Evolutionary conservation across 2,888 invertebrate genomes (phyloP).

Genomic region (Geophilus truncorum): DNA sequence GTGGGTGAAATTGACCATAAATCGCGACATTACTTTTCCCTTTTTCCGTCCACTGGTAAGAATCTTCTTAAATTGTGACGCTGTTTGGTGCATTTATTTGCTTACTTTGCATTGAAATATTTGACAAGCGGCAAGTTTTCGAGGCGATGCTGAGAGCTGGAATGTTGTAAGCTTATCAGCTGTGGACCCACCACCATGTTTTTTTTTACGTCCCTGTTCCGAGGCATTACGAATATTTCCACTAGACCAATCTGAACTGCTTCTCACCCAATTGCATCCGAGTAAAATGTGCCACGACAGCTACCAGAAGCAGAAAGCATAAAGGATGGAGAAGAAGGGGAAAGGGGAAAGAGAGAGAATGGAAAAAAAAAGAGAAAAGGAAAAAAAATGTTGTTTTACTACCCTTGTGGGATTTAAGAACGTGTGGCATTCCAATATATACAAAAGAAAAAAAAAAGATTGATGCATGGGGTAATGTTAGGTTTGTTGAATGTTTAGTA

Average conservation of each 20-base stretch:
- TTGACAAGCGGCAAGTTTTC: background rate
- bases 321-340: background rate
- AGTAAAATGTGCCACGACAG: background rate
- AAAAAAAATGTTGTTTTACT: background rate
- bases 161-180: background rate
- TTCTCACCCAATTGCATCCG: constrained; percentile 3
- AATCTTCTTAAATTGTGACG: background rate
- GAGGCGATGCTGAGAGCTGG: background rate
- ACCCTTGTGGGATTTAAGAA: background rate
- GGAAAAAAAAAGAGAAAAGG: background rate
- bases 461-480: too few species aligned
- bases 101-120: background rate
- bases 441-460: too few species aligned
- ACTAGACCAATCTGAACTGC: background rate
- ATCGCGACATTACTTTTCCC: background rate
- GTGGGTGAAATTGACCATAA: background rate
- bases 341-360: too few species aligned
- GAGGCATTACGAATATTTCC: background rate
- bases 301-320: background rate
- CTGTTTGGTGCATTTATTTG: background rate
- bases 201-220: background rate
- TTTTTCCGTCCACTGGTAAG: background rate
- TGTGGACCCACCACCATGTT: background rate
- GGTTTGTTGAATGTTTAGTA: too few species aligned
- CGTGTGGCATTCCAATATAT: background rate